phyloP scores from a whole-genome alignment of 2,797 vertebrate genomes.

The Tamandua tetradactyla region DNA sequence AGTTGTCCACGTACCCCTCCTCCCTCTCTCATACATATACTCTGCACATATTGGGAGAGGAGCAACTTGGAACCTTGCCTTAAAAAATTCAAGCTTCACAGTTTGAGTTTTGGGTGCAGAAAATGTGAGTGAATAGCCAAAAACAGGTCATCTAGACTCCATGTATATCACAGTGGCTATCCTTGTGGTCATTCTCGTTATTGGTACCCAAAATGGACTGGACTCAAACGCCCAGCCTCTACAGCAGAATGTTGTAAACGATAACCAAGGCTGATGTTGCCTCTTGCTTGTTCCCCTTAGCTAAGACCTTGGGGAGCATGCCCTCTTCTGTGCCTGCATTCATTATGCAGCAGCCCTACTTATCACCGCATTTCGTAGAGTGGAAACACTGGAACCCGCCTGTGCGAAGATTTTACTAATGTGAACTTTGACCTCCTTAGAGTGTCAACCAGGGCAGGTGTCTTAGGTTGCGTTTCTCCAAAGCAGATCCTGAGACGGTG shows the following conservation, averaged over 20 bases:
- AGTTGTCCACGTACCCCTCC: not conserved
- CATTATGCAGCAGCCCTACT: not conserved
- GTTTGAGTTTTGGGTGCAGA: not conserved
- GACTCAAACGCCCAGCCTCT: not conserved
- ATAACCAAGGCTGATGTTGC: accelerated
- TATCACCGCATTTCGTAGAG: not conserved
- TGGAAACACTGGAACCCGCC: too few relatives aligned
- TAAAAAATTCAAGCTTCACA: not conserved
- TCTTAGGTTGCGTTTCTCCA: not conserved
- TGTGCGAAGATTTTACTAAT: not conserved
- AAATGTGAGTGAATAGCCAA: not conserved
- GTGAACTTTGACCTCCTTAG: not conserved
- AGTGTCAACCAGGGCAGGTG: not conserved
- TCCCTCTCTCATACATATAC: not conserved
- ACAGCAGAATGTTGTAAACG: not conserved
- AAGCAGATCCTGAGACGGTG: not conserved
- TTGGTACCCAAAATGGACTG: not conserved
- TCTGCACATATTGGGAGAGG: not conserved
- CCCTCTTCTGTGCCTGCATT: too few relatives aligned
- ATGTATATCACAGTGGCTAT: not conserved
- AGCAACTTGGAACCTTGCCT: not conserved
- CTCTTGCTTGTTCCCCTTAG: not conserved
- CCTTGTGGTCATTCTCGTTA: not conserved
- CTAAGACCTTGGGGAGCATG: not conserved
- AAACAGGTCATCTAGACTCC: not conserved